Evolutionary conservation across 2,797 vertebrate genomes (phyloP), one percentile per base, ranked within the genome.

Genomic region (Hipposideros larvatus): DNA sequence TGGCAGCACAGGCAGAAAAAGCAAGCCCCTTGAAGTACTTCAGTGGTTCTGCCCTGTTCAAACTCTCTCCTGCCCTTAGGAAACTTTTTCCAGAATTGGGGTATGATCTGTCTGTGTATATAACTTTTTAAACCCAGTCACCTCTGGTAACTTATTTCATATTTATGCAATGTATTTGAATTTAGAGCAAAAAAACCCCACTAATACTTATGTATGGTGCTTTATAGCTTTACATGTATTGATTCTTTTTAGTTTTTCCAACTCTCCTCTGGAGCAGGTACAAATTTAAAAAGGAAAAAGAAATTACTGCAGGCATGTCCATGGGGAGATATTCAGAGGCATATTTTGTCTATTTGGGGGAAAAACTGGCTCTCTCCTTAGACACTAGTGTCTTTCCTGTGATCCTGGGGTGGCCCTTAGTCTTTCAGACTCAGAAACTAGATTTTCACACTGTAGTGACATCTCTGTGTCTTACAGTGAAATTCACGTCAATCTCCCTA

Each of bases 101-200:
- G 24, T 59, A 0, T 83, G 5, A 2, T 61, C 26, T 68, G 10
- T 57, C 0, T 7, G 22, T 43, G 11, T 14, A 2, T 28, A 0
- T 37, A 18, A 28, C 68, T 59, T 43, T 14, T 31, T n/a, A 73
- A 41, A 41, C 59, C 28, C 5, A 10, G 4, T 4, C 66, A 22
- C 15, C 7, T 9, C 7, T n/a, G 75, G 31, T 37, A 11, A 15
- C 34, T 82, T 61, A 73, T 48, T 95, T 92, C 24, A 18, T 53
- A 37, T 46, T 84, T 61, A 61, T 43, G 34, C 4, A 5, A 14
- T 57, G 28, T 63, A 34, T 31, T 59, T 87, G 9, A 86, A 55
- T 59, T 59, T 77, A 61, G 15, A 61, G 43, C 59, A 51, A 48
- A 48, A 75, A 34, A 34, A 24, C 3, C 16, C 24, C 31, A 14